Conservation (phyloP, 1,140 invertebrate genomes). For the Drosophila pseudoananassae region DNA sequence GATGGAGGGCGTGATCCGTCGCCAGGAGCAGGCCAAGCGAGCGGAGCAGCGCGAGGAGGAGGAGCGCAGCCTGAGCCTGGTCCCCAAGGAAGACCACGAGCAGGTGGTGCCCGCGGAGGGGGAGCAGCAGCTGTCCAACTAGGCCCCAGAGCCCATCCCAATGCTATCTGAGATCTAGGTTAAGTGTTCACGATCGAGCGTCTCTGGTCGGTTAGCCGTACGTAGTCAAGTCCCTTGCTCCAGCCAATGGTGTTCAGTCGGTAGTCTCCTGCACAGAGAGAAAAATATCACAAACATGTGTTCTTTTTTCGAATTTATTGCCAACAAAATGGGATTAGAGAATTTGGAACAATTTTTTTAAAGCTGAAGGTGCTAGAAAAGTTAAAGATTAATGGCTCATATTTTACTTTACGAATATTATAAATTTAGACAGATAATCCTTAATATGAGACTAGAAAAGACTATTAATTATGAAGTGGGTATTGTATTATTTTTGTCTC, state of each 20-base stretch:
- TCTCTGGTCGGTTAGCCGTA: conserved; percentile 72
- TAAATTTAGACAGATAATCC: no score
- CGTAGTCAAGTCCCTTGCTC: conserved; percentile 68
- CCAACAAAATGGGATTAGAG: not conserved
- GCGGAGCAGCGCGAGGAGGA: conserved; percentile 27
- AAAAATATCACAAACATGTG: not conserved
- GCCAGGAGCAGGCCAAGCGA: conserved; percentile 65
- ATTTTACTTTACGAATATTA: no score
- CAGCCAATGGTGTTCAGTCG: conserved; percentile 62
- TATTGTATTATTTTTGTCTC: conserved; percentile 12
- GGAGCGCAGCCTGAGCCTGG: conserved; percentile 7
- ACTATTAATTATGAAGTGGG: conserved; percentile 5
- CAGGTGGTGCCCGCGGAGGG: conserved; percentile 59
- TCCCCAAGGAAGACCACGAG: conserved; percentile 66
- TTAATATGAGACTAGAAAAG: not conserved
- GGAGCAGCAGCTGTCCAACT: conserved; percentile 66
- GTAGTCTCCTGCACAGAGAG: conserved; percentile 42
- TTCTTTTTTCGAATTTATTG: not conserved
- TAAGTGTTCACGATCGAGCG: conserved; percentile 74
- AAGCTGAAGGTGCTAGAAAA: no score
- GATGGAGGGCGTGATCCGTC: conserved; percentile 70
- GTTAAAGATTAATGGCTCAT: no score
- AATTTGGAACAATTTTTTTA: not conserved
- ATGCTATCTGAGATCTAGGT: conserved; percentile 75
- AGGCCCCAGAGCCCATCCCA: conserved; percentile 39